Evolutionary conservation across 2,113 vertebrate genomes (phyloP), one percentile per base, ranked within the genome.

Genomic region (Elephantulus edwardii): DNA sequence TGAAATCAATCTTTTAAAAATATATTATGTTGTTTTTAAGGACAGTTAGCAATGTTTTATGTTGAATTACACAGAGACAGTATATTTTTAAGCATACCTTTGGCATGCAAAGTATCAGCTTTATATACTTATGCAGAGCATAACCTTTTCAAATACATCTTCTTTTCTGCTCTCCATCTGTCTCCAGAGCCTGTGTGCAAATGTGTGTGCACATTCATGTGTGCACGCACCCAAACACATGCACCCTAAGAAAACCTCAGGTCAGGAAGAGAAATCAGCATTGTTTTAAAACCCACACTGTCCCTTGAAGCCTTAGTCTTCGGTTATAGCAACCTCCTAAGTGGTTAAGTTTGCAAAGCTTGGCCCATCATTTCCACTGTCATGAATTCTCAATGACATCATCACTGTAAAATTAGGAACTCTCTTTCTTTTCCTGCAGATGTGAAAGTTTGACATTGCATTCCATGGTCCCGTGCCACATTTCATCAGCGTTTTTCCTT

Each of bases 381-480:
- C 98, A 95, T 98, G 98, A 98, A 97, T 98, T 97, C 97, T 97
- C 97, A 96, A 97, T 99, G 98, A 99, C 98, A 99, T 99, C 98
- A 99, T 98, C 98, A 98, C 96, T 98, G 97, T 98, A 98, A 98
- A 99, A 98, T 99, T 98, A 98, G 98, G 98, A 98, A 97, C 97
- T 97, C 97, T 97, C 98, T 98, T 98, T 98, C 98, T 98, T 94
- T 98, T 98, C 98, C 98, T 98, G 98, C 98, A 99, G 98, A 99
- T 99, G 98, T 98, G 98, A 97, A 98, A 98, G 97, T 97, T 97
- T 98, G 98, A 98, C 98, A 98, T 98, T 96, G 97, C 98, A 98
- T 99, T 99, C 98, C 98, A 97, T 98, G 98, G 98, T 97, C 97
- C 98, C 94, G 97, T 98, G 98, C 98, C 98, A 98, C 98, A 98